These are phyloP conservation scores for Calephelis virginiensis DNA, from an alignment of 1,140 invertebrate genomes.

Conservation along the genomic window DNA sequence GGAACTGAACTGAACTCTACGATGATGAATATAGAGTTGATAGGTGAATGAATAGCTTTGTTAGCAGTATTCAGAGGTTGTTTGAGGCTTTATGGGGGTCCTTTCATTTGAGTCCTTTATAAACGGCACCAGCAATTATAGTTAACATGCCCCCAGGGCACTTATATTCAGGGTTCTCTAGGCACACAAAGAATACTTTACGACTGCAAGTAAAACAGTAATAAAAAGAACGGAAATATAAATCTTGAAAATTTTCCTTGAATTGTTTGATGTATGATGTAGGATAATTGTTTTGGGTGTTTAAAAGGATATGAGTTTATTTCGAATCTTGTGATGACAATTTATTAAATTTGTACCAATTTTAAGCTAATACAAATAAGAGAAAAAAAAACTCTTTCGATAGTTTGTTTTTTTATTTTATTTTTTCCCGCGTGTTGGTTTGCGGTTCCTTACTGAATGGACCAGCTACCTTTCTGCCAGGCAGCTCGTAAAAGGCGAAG, in stretches of 20 bases:
- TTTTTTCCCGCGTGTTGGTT: too few relatives aligned
- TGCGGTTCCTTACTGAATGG: too few relatives aligned
- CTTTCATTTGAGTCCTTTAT: conserved; percentile 33
- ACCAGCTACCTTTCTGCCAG: too few relatives aligned
- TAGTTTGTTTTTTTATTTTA: too few relatives aligned
- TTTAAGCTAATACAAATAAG: too few relatives aligned
- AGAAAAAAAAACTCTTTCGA: too few relatives aligned
- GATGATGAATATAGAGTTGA: background rate
- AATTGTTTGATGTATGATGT: too few relatives aligned
- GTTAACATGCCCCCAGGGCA: conserved; percentile 29
- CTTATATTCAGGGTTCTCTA: conserved; percentile 28
- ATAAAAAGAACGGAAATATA: conserved; percentile 12
- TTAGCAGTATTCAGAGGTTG: conserved; percentile 16
- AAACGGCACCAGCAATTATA: conserved; percentile 33
- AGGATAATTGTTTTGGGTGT: too few relatives aligned
- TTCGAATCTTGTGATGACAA: too few relatives aligned
- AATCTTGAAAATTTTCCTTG: conserved; percentile 1
- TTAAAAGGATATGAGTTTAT: too few relatives aligned
- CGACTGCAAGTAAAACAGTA: conserved; percentile 9
- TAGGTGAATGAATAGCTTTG: conserved; percentile 11
- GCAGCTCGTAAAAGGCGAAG: too few relatives aligned
- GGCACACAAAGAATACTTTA: conserved; percentile 19
- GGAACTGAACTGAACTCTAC: conserved; percentile 14
- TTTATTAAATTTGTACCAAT: too few relatives aligned
- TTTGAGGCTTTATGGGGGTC: conserved; percentile 24